Base-by-base conservation (phyloP, 2,113 vertebrate species). In the Maccullochella peelii region DNA sequence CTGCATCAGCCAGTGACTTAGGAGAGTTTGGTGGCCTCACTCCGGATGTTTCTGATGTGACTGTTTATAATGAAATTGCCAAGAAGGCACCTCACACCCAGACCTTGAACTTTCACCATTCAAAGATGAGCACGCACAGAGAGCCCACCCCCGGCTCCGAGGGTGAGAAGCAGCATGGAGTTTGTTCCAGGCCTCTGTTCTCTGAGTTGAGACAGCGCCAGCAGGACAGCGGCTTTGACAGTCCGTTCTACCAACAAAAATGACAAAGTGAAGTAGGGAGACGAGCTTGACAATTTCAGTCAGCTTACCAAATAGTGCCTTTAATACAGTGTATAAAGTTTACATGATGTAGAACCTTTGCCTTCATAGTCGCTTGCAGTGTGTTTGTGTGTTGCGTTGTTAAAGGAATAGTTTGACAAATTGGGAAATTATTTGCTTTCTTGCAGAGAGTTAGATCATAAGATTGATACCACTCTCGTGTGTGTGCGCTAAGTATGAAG, bases 141-240 rank as follows among this genome's bases (percentile, higher is more conserved):
- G 90, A 95, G 74, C 93, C 91, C 25, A 89, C 89, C 3, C 95
- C 93, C 0, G 95, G 95, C 33, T 94, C 94, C 4, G 95, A 95
- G 75, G 89, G 70, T 4, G 78, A 88, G 52, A 65, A 25, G 23
- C 65, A 79, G 68, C 69, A 49, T 6, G 74, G 65, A 5, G 52
- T 38, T 9, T 71, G 71, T 69, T 68, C 88, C 25, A 89, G 90
- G 65, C 92, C 79, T 68, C 75, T 87, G 38, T 95, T 95, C 74
- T 93, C 93, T 1, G 91, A 95, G 86, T 50, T 91, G 44, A 90
- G 89, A 18, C 86, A 85, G 16, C 80, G 79, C 52, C 96, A 95
- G 38, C 96, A 96, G 91, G 96, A 97, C 89, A 97, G 96, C 70
- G 95, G 93, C 73, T 97, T 97, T 80, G 95, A 96, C 86, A 97